These are phyloP conservation scores for Drosophila setifemur DNA, from an alignment of 1,140 invertebrate species.

Conservation along the genomic window DNA sequence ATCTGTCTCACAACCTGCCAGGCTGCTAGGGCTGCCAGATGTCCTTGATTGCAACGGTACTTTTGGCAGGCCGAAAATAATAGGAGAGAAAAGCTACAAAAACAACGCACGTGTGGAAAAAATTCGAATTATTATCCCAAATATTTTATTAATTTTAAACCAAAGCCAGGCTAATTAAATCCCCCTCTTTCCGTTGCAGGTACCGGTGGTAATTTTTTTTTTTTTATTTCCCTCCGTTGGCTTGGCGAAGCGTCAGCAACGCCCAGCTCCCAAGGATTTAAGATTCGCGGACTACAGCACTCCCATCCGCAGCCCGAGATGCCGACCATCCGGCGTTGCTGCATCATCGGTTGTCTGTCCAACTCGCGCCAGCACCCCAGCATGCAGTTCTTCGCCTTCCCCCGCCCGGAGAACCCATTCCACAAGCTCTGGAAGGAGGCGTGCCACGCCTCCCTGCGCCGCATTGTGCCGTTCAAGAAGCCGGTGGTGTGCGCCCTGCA, in stretches of 20 bases:
- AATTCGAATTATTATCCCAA: too few species aligned
- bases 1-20: too few species aligned
- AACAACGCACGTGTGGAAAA: too few species aligned
- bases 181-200: slow-evolving; percentile 32
- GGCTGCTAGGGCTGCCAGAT: neutral
- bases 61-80: neutral
- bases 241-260: slow-evolving; percentile 69
- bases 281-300: slow-evolving; percentile 59
- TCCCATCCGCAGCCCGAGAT: slow-evolving; percentile 52
- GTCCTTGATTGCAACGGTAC: neutral
- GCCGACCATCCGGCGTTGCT: slow-evolving; percentile 78
- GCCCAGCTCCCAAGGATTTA: slow-evolving; percentile 44
- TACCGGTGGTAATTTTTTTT: slow-evolving; percentile 20
- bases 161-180: neutral
- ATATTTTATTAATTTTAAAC: neutral
- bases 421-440: slow-evolving; percentile 77
- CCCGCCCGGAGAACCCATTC: slow-evolving; percentile 73
- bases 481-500: slow-evolving; percentile 75
- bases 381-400: slow-evolving; percentile 79
- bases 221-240: slow-evolving; percentile 31
- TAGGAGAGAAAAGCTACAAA: neutral
- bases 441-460: slow-evolving; percentile 69
- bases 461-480: slow-evolving; percentile 76
- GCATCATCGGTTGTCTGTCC: slow-evolving; percentile 75
- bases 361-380: slow-evolving; percentile 74